Evolutionary conservation across 2,797 vertebrate species (phyloP), one percentile per base, ranked within the genome.

Genomic region (Morus bassanus): DNA sequence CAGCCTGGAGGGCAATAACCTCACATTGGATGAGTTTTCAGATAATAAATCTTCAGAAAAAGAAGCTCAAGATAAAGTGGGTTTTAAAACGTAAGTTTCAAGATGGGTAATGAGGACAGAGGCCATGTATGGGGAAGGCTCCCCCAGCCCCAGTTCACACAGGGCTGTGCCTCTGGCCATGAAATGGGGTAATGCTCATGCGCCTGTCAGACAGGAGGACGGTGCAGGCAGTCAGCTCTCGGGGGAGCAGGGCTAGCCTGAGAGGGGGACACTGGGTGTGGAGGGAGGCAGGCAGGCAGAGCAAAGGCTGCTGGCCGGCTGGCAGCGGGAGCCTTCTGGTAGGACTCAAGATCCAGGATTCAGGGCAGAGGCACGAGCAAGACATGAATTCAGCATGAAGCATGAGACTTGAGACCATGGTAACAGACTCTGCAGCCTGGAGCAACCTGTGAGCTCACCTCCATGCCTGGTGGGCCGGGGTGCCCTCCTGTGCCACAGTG

Each of bases 191-290:
- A 43, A 68, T 2, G 0, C 21, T 70, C 4, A 0, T 1, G 4
- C 5, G 25, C 7, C 17, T 41, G 28, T 25, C 1, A 4, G 39
- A 19, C 45, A 60, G 25, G n/a, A 59, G 24, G 8, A 4, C 0
- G 25, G 28, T 0, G 1, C 5, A 7, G 59, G 43, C 63, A 10
- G 0, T 4, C 0, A 0, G 39, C 60, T 17, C 65, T 11, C 2
- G 3, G 50, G 50, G 37, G n/a, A 64, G 33, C 64, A 24, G n/a
- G 35, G 18, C 35, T 35, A 9, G 53, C 51, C 63, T 14, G 14
- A 9, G 48, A 9, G 3, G 24, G 25, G 14, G 13, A 4, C 0
- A 0, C 13, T 6, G 37, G 30, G 4, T 12, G 7, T 11, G 1
- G 10, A 5, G 19, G 50, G 13, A 35, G 53, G 43, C 31, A 53